Conservation (phyloP, 2,888 invertebrate genomes). For the Tinea semifulvella region DNA sequence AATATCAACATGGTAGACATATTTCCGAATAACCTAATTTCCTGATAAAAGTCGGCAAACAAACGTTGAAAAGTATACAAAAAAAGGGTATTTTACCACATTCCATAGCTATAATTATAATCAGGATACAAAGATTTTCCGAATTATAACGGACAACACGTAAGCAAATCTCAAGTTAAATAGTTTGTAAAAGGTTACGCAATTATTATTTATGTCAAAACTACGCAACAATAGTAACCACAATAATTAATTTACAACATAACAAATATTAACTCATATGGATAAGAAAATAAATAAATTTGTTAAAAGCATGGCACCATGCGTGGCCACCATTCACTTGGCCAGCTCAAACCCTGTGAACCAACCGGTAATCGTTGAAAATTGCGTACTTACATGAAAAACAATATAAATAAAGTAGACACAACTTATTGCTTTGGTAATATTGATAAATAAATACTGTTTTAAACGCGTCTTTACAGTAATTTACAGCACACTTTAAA, state of each 20-base stretch:
- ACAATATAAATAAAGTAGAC: not conserved
- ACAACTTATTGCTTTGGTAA: not conserved
- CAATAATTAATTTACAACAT: slow-evolving; percentile 12
- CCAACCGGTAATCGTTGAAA: slow-evolving; percentile 3
- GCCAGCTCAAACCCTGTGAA: not conserved
- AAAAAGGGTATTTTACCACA: not conserved
- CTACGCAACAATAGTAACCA: slow-evolving; percentile 17
- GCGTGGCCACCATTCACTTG: slow-evolving; percentile 11
- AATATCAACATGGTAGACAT: slow-evolving; percentile 8
- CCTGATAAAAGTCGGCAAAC: not conserved
- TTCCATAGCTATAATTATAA: not conserved
- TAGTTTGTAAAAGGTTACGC: slow-evolving; percentile 56
- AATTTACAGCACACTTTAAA: slow-evolving; percentile 46
- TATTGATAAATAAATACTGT: not conserved
- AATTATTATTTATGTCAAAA: slow-evolving; percentile 46
- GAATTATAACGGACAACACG: slow-evolving; percentile 39
- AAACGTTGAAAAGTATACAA: not conserved
- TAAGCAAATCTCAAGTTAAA: slow-evolving; percentile 50
- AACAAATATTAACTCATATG: not conserved
- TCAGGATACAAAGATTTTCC: not conserved
- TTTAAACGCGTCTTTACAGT: slow-evolving; percentile 32
- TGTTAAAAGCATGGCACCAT: slow-evolving; percentile 1
- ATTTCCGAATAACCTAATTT: slow-evolving; percentile 6
- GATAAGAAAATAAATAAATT: not conserved
- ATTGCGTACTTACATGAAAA: slow-evolving; percentile 11